Evolutionary conservation across 2,888 invertebrate species (phyloP), one percentile per base, ranked within the genome.

Genomic region (Atrina japonica): DNA sequence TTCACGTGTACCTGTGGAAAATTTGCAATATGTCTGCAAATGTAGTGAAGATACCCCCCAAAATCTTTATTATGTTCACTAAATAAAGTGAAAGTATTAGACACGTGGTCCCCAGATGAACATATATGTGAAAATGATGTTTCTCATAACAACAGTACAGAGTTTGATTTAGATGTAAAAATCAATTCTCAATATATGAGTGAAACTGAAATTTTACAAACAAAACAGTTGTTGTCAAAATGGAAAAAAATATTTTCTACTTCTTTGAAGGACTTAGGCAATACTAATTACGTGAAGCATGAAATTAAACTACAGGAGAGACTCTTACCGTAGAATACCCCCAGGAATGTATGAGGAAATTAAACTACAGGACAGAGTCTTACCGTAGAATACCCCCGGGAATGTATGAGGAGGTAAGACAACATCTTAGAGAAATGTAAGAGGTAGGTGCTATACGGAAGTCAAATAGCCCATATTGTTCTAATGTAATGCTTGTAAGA

Each of bases 321-420:
- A 47, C 23, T 40, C 59, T 59, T 11, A 59, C 59, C 29, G 59
- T 30, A 35, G 30, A 59, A 53, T n/a, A n/a, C n/a, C n/a, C n/a
- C n/a, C n/a, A n/a, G n/a, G n/a, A n/a, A n/a, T 3, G 21, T 35
- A 43, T 53, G 53, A 27, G 23, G 43, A 25, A 65, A 53, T 16
- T 40, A 53, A 14, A 11, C 53, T 21, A 14, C 41, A 9, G 65
- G 53, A 41, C 30, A 58, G 7, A 47, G n/a, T 40, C 59, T 59
- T 11, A 59, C 59, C 29, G 59, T 30, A 35, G 30, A 59, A 53
- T n/a, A n/a, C n/a, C 66, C 29, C 59, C 52, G 25, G 49, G 55
- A 18, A 66, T 66, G 66, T 56, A 47, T 56, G 49, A 55, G 6
- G 66, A 66, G 27, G 66, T 66, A 16, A 55, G 55, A 55, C 18